Conservation (phyloP, 2,113 vertebrate species). For the Colaptes auratus region DNA sequence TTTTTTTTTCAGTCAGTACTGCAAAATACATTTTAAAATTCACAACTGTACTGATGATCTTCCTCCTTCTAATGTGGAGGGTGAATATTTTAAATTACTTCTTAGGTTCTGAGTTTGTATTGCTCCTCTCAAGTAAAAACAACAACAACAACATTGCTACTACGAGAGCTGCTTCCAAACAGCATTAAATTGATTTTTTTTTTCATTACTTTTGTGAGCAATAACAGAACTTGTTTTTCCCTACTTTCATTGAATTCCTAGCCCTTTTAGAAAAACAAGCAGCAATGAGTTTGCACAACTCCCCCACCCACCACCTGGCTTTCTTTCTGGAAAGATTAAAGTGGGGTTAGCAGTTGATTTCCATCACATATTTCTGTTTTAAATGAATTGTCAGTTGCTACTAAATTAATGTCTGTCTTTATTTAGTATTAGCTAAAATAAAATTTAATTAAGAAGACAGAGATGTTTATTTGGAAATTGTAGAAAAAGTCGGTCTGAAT, state of each 20-base stretch:
- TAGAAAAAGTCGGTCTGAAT: background rate
- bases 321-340: background rate
- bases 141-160: accelerated
- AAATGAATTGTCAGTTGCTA: background rate
- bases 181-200: background rate
- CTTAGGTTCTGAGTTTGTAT: background rate
- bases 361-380: background rate
- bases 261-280: background rate
- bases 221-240: background rate
- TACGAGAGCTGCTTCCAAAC: background rate
- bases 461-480: background rate
- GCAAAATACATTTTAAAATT: background rate
- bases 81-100: background rate
- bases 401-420: background rate
- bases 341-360: background rate
- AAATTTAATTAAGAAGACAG: background rate
- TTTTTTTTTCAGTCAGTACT: background rate
- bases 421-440: background rate
- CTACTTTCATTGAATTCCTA: background rate
- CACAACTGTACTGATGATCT: background rate
- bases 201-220: background rate
- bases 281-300: background rate
- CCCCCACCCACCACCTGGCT: background rate
- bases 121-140: background rate
- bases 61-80: background rate